Evolutionary conservation across 2,888 invertebrate species (phyloP).

Genomic region (Stenchaetothrips biformis): DNA sequence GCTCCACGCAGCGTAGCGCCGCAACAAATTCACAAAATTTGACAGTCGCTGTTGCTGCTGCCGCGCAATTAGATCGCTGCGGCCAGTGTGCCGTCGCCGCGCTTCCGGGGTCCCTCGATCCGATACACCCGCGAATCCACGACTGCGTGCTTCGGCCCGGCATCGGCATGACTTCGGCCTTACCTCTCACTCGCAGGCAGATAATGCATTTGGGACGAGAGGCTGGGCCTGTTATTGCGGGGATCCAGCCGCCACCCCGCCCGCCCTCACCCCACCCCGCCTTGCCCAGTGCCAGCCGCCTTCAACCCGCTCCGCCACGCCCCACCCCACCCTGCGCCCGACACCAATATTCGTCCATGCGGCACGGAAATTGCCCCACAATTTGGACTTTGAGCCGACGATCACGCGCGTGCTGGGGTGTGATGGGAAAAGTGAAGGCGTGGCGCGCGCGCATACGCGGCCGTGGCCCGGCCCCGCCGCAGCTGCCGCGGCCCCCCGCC

Average conservation of each 20-base stretch:
- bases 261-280: neutral
- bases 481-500: neutral
- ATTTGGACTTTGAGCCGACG: constrained; percentile 11
- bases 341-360: constrained; percentile 11
- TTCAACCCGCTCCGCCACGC: neutral
- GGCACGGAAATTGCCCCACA: constrained; percentile 19
- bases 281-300: too few species aligned
- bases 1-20: neutral
- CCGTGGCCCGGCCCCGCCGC: constrained; percentile 6
- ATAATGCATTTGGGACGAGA: too few species aligned
- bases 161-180: too few species aligned
- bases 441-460: neutral
- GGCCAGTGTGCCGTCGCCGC: too few species aligned
- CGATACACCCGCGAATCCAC: too few species aligned
- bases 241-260: too few species aligned
- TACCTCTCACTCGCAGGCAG: too few species aligned
- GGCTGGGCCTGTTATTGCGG: too few species aligned
- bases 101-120: too few species aligned
- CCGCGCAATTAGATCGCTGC: too few species aligned
- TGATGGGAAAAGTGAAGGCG: neutral
- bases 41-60: neutral
- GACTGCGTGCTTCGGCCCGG: too few species aligned
- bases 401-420: neutral
- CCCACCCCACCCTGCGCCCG: neutral
- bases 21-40: constrained; percentile 9